phyloP scores from a whole-genome alignment of 2,888 invertebrate species.

The Lepidocyrtoides sp. region DNA sequence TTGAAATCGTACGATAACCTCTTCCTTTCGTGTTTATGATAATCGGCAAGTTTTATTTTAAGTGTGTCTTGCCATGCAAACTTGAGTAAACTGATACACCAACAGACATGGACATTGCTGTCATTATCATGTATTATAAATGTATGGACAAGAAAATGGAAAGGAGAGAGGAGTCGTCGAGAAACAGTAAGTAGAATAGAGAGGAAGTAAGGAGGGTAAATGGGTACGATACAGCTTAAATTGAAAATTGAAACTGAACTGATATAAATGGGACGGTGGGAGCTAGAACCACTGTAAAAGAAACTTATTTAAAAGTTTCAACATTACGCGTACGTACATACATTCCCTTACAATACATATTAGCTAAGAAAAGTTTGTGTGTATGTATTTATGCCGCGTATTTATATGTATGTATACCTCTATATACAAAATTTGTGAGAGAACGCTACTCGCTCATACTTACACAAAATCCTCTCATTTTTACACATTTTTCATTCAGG shows the following conservation, averaged over 20 bases:
- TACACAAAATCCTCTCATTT: slow-evolving; percentile 3
- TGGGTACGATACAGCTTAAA: slow-evolving; percentile 25
- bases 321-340: slow-evolving; percentile 29
- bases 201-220: slow-evolving; percentile 27
- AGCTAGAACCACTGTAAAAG: slow-evolving; percentile 12
- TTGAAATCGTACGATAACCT: slow-evolving; percentile 30
- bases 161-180: too few relatives aligned
- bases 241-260: slow-evolving; percentile 31
- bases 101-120: slow-evolving; percentile 4
- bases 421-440: slow-evolving; percentile 8
- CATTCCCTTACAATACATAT: neutral
- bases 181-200: neutral
- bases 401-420: neutral
- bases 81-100: neutral
- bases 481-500: slow-evolving; percentile 38
- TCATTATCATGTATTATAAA: slow-evolving; percentile 8
- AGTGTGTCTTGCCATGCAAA: slow-evolving; percentile 42
- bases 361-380: too few relatives aligned
- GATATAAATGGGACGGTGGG: slow-evolving; percentile 9
- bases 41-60: slow-evolving; percentile 22
- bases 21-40: neutral
- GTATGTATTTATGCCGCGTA: too few relatives aligned
- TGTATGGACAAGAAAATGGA: slow-evolving; percentile 8
- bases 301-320: slow-evolving; percentile 36
- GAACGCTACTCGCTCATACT: too few relatives aligned